Base-by-base conservation (phyloP, 2,888 invertebrate genomes). In the Sphinx pinastri region DNA sequence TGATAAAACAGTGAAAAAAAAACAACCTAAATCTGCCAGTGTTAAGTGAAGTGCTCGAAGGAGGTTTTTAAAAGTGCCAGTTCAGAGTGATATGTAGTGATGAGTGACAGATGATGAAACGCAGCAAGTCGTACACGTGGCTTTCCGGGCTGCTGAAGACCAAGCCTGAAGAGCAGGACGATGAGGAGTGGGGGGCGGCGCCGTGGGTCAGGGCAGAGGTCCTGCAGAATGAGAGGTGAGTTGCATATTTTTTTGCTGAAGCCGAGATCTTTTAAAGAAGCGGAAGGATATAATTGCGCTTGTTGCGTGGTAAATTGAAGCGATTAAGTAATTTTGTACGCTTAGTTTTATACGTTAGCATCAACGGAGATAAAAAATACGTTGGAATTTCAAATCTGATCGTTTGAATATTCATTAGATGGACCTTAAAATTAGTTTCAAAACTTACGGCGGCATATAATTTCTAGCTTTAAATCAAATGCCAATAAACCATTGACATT, bases 71-170 rank as follows among this genome's bases (percentile, higher is more conserved):
- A 19, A 59, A 70, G 54, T 60, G 70, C 38, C 49, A 38, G 59
- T 59, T 31, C n/a, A 6, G 19, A 63, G 49, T 47, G 16, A 16
- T 57, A 25, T 13, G 77, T 72, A 74, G 79, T 79, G 79, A 77
- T 71, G 81, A 78, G 79, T 76, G 70, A 71, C 71, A 74, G 73
- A 77, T 69, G 73, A 93, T 93, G 93, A 92, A 91, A 83, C 89
- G 93, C 73, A 93, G 93, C 78, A 92, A 92, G 86, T 93, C 93
- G 70, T 92, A 93, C 84, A 91, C 92, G 80, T 93, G 93, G 93
- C 88, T 93, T 82, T 89, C 93, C 75, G 91, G 92, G 81, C 87
- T 93, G 83, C 87, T 93, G 82, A 83, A 84, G 79, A 84, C 86
- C 77, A 84, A 82, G 81, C 72, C 82, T 57, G 83, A 81, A 72